phyloP scores from a whole-genome alignment of 2,888 invertebrate genomes.

The Ophion ventricosus region DNA sequence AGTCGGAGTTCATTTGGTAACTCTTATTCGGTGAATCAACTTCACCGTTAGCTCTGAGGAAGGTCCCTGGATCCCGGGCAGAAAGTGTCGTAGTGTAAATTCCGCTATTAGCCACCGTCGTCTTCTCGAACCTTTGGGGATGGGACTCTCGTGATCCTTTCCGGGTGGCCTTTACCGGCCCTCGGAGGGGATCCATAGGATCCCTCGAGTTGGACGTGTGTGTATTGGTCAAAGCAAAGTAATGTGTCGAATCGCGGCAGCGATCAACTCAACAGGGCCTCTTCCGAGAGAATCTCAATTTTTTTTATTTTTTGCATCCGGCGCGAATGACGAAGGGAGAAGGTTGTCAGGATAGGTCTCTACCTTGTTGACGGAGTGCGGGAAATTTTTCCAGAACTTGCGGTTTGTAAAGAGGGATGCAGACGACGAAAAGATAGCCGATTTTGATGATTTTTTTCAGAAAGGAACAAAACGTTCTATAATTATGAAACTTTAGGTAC shows the following conservation, averaged over 20 bases:
- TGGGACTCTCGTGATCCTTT: conserved; percentile 66
- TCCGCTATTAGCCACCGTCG: conserved; percentile 80
- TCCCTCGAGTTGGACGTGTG: conserved; percentile 75
- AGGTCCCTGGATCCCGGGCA: conserved; percentile 85
- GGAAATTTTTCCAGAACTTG: background rate
- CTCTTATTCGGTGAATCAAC: conserved; percentile 67
- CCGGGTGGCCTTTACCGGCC: background rate
- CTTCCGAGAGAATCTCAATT: conserved; percentile 74
- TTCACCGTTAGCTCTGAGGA: conserved; percentile 82
- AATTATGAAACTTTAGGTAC: too few species aligned
- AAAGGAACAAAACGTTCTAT: too few species aligned
- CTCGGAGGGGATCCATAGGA: conserved; percentile 65
- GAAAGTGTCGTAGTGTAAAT: conserved; percentile 83
- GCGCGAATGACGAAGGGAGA: background rate
- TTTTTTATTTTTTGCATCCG: background rate
- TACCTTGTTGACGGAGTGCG: background rate
- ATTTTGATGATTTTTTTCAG: too few species aligned
- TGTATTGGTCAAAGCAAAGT: conserved; percentile 80
- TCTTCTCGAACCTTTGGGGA: conserved; percentile 71
- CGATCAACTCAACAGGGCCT: conserved; percentile 78
- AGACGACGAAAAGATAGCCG: too few species aligned
- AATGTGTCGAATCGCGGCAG: conserved; percentile 69
- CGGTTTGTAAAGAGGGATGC: too few species aligned
- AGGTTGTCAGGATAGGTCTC: background rate
- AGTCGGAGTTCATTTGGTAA: conserved; percentile 80